These are phyloP conservation scores for Orius insidiosus DNA, from an alignment of 1,140 invertebrate species.

Conservation along the genomic window DNA sequence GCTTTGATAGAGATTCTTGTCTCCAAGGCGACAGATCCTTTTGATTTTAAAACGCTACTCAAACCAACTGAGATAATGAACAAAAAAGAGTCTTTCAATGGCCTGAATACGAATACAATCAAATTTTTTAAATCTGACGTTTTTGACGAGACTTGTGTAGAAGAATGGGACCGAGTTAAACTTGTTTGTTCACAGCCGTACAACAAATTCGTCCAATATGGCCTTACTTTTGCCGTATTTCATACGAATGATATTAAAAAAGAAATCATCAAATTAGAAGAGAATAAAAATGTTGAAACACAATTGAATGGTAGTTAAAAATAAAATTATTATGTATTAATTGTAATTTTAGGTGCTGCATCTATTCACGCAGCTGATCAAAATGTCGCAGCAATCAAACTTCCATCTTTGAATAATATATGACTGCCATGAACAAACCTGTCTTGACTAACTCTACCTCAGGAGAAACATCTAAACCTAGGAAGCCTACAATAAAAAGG, in stretches of 20 bases:
- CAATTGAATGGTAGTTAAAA: too few species aligned
- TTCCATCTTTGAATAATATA: too few species aligned
- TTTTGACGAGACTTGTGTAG: constrained; percentile 33
- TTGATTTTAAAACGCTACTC: constrained; percentile 56
- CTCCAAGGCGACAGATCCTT: constrained; percentile 37
- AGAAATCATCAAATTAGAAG: neutral
- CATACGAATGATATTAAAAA: constrained; percentile 18
- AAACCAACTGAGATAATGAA: constrained; percentile 63
- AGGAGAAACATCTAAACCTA: too few species aligned
- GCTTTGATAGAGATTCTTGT: constrained; percentile 73
- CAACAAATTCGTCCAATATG: constrained; percentile 60
- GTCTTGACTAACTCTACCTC: neutral
- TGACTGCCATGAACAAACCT: neutral
- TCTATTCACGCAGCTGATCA: too few species aligned
- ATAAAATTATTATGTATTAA: too few species aligned
- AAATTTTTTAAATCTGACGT: constrained; percentile 48
- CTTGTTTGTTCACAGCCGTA: constrained; percentile 74
- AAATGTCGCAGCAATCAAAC: too few species aligned
- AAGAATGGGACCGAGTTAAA: constrained; percentile 71
- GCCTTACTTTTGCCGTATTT: constrained; percentile 63
- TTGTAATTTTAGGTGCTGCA: too few species aligned
- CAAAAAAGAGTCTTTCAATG: constrained; percentile 47
- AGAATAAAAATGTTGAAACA: constrained; percentile 1
- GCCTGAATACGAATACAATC: constrained; percentile 40
- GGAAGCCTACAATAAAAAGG: neutral